Conservation (phyloP, 2,888 invertebrate genomes). For the Rotaria magnacalcarata region DNA sequence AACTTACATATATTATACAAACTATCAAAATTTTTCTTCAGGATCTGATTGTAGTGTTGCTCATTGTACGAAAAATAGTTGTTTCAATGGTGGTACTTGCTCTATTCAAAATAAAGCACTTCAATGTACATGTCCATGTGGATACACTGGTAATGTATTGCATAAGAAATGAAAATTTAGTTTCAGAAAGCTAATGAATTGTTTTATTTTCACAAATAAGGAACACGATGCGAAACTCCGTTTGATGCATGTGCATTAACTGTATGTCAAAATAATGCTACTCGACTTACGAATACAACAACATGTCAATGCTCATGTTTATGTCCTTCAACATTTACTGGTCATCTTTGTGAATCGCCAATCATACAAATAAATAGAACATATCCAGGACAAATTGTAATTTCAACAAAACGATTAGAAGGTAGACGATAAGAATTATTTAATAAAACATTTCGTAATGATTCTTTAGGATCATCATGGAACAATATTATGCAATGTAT, state of each 20-base stretch:
- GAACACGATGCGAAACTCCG: slow-evolving; percentile 19
- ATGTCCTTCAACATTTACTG: slow-evolving; percentile 44
- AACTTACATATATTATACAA: too few relatives aligned
- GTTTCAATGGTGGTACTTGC: neutral
- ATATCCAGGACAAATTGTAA: neutral
- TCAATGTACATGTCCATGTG: slow-evolving; percentile 45
- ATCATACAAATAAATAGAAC: neutral
- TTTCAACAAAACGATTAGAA: neutral
- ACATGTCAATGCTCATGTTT: slow-evolving; percentile 27
- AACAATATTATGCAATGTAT: neutral
- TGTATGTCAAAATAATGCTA: slow-evolving; percentile 12
- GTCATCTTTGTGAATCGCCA: slow-evolving; percentile 43
- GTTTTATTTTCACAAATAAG: neutral
- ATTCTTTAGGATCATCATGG: slow-evolving; percentile 14
- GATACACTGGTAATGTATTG: slow-evolving; percentile 33
- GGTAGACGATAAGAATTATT: neutral
- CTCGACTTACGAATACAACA: neutral
- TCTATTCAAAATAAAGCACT: neutral
- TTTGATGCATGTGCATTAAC: neutral
- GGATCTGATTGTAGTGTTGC: neutral
- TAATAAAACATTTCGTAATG: neutral
- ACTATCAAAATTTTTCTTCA: neutral
- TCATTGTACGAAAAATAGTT: neutral
- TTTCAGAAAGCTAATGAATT: too few relatives aligned
- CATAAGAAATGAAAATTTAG: neutral